phyloP scores from a whole-genome alignment of 2,888 invertebrate genomes.

The Octodonta nipae region DNA sequence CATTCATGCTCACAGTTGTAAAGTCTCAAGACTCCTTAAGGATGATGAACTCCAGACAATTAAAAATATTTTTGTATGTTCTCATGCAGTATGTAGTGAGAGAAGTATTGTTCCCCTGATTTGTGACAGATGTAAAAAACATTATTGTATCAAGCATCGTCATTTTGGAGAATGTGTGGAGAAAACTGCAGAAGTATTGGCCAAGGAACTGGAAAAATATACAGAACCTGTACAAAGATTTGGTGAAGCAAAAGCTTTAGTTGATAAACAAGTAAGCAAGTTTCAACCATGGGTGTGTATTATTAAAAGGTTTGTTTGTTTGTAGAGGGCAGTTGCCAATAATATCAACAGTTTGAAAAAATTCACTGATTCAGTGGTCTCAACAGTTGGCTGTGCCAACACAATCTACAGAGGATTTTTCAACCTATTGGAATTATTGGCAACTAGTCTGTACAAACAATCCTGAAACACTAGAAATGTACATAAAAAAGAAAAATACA shows the following conservation, averaged over 20 bases:
- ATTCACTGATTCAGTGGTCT: too few species aligned
- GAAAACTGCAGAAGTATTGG: constrained; percentile 39
- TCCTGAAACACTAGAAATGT: too few species aligned
- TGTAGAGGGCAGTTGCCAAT: too few species aligned
- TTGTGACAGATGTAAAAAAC: constrained; percentile 51
- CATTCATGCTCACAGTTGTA: constrained; percentile 42
- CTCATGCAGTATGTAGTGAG: constrained; percentile 43
- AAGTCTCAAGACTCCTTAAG: constrained; percentile 18
- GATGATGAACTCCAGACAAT: constrained; percentile 19
- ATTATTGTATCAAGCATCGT: constrained; percentile 59
- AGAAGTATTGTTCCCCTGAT: constrained; percentile 49
- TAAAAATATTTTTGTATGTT: constrained; percentile 40
- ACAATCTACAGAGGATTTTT: too few species aligned
- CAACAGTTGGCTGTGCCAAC: too few species aligned
- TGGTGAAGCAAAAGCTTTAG: constrained; percentile 45
- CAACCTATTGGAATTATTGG: too few species aligned
- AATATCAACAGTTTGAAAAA: too few species aligned
- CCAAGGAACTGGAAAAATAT: constrained; percentile 43
- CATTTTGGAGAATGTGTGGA: constrained; percentile 26
- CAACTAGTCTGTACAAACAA: too few species aligned
- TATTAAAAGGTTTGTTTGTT: too few species aligned
- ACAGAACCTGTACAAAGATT: constrained; percentile 49
- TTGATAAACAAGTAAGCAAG: constrained; percentile 49
- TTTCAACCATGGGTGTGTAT: too few species aligned
- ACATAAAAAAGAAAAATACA: too few species aligned